Conservation (phyloP, 2,888 invertebrate species). For the Argyra leucocephala region DNA sequence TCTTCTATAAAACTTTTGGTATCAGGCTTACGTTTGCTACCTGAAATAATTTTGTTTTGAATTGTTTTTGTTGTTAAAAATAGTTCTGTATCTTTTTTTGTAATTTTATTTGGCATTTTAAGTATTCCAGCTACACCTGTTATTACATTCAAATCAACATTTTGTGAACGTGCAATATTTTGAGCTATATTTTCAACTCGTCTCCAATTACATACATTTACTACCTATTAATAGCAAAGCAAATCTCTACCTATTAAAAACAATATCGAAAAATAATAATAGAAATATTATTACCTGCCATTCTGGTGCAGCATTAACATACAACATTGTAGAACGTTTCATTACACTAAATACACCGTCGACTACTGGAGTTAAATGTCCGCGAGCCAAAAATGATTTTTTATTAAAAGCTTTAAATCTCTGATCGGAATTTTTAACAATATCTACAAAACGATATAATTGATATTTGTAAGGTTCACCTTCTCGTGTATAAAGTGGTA, state of each 20-base stretch:
- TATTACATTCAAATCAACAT: constrained; percentile 35
- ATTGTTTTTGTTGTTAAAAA: background rate
- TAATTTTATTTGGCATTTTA: constrained; percentile 27
- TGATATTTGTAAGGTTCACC: constrained; percentile 32
- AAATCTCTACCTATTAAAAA: background rate
- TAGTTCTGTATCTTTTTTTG: constrained; percentile 26
- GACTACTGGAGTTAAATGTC: constrained; percentile 45
- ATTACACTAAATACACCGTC: constrained; percentile 44
- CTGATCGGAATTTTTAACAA: background rate
- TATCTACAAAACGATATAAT: constrained; percentile 31
- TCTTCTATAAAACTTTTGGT: background rate
- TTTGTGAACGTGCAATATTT: constrained; percentile 33
- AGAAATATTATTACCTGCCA: constrained; percentile 37
- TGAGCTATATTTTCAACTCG: constrained; percentile 40
- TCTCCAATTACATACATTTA: constrained; percentile 46
- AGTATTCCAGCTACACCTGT: constrained; percentile 43
- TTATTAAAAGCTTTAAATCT: constrained; percentile 16
- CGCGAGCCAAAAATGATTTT: constrained; percentile 36
- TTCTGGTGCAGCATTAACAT: constrained; percentile 44
- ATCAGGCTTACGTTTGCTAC: background rate
- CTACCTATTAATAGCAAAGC: background rate
- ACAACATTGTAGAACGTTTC: constrained; percentile 45
- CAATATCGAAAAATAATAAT: background rate
- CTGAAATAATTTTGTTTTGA: background rate
- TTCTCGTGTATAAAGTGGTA: constrained; percentile 25